Conservation (phyloP, 2,888 invertebrate species). For the Prosopocoilus inquinatus region DNA sequence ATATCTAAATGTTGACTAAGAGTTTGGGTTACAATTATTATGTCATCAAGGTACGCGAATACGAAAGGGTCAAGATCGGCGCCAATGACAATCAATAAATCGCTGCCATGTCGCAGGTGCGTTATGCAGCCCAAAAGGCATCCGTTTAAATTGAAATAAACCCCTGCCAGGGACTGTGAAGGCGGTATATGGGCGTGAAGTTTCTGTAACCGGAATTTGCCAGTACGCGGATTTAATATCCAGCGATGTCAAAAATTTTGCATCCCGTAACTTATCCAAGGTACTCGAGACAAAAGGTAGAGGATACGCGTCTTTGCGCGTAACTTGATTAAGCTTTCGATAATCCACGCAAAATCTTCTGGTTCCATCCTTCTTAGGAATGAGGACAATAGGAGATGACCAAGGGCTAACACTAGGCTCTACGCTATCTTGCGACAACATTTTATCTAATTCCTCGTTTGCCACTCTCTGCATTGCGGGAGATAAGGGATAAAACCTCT, state of each 20-base stretch:
- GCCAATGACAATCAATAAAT: conserved; percentile 31
- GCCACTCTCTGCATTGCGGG: not conserved
- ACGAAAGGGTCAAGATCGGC: conserved; percentile 27
- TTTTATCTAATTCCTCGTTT: conserved; percentile 26
- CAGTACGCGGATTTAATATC: conserved; percentile 36
- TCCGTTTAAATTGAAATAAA: conserved; percentile 23
- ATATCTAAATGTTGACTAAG: conserved; percentile 7
- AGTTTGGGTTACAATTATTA: too few relatives aligned
- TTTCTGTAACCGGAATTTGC: conserved; percentile 27
- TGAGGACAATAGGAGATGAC: conserved; percentile 24
- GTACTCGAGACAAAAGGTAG: conserved; percentile 34
- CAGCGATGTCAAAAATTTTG: conserved; percentile 35
- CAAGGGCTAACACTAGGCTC: conserved; percentile 28
- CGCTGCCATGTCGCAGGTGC: conserved; percentile 32
- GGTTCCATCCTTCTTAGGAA: conserved; percentile 24
- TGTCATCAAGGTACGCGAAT: conserved; percentile 20
- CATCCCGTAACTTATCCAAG: conserved; percentile 32
- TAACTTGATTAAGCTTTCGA: conserved; percentile 35
- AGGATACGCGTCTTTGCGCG: conserved; percentile 36
- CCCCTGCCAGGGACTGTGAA: conserved; percentile 25
- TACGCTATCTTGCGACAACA: conserved; percentile 27
- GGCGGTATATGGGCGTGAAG: conserved; percentile 17
- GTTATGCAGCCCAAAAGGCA: conserved; percentile 36
- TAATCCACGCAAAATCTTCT: conserved; percentile 37
- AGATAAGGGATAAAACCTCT: conserved; percentile 14